These are phyloP conservation scores for Agonopterix alstromeriana DNA, from an alignment of 2,888 invertebrate genomes.

Conservation along the genomic window DNA sequence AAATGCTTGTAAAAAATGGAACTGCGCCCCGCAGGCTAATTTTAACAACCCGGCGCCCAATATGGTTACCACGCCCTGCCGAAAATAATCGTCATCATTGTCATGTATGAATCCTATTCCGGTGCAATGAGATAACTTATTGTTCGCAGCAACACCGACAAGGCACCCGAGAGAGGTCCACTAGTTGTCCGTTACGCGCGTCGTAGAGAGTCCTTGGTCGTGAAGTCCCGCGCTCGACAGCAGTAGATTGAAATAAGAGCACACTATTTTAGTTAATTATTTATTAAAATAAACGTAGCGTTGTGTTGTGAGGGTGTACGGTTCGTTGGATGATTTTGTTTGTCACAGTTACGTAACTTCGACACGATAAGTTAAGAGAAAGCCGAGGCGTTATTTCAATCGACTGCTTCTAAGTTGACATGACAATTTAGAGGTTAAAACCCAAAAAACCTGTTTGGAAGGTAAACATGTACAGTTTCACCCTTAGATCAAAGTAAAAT, in stretches of 20 bases:
- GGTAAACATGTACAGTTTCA: slow-evolving; percentile 17
- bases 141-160: neutral
- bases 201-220: neutral
- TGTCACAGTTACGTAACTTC: neutral
- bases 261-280: slow-evolving; percentile 9
- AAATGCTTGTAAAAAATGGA: too few relatives aligned
- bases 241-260: slow-evolving; percentile 9
- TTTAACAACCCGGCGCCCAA: too few relatives aligned
- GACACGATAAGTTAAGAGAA: neutral
- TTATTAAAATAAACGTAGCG: neutral
- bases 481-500: too few relatives aligned
- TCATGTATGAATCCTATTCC: too few relatives aligned
- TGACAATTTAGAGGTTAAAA: slow-evolving; percentile 8
- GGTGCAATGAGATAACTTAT: neutral
- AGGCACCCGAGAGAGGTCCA: neutral
- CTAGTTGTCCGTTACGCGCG: neutral
- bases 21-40: too few relatives aligned
- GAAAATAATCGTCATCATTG: too few relatives aligned
- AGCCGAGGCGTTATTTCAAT: slow-evolving; percentile 7
- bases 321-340: too few relatives aligned
- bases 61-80: too few relatives aligned
- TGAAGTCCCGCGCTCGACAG: neutral
- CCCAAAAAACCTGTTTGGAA: slow-evolving; percentile 12
- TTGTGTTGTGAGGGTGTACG: too few relatives aligned
- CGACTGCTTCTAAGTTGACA: slow-evolving; percentile 9